Evolutionary conservation across 2,888 invertebrate genomes (phyloP), one percentile per base, ranked within the genome.

Genomic region (Folsomia candida): DNA sequence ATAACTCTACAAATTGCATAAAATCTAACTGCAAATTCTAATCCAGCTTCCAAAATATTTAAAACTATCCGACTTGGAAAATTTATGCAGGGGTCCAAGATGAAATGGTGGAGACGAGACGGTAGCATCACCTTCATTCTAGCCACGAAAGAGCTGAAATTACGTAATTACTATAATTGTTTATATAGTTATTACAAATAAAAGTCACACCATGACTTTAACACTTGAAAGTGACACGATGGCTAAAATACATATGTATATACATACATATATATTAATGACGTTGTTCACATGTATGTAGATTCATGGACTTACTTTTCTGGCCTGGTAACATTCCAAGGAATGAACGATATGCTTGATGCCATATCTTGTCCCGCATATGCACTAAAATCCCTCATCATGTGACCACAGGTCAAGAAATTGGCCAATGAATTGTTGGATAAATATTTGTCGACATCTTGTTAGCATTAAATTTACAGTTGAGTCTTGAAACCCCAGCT

Each of bases 401-500:
- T 68, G 51, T 79, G 79, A 0, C 78, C 79, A 63, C 72, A 75
- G 1, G 62, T n/a, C n/a, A n/a, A n/a, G n/a, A n/a, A n/a, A n/a
- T n/a, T n/a, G n/a, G n/a, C n/a, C n/a, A n/a, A n/a, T n/a, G n/a
- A n/a, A n/a, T n/a, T n/a, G n/a, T n/a, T 47, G 71, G 70, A 27
- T 28, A 59, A 2, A 77, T 14, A 62, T 78, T 78, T 2, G 63
- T 70, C 20, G 22, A 20, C 1, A 65, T 69, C 63, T 78, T 78
- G 0, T 47, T 59, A 29, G 20, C 20, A 64, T 77, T 77, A 1
- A 77, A 24, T 18, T 20, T 51, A 29, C 72, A 72, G 11, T 51
- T 37, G 26, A 69, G 75, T 2, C 69, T 69, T 4, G 11, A 37
- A 18, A 71, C 58, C 1, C 73, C 74, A 2, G 61, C 37, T n/a